Percentiles rank a stretch among this genome's conserved stretches.
Conservation (phyloP, 2,113 vertebrate genomes). For the Trogon melanurus region DNA sequence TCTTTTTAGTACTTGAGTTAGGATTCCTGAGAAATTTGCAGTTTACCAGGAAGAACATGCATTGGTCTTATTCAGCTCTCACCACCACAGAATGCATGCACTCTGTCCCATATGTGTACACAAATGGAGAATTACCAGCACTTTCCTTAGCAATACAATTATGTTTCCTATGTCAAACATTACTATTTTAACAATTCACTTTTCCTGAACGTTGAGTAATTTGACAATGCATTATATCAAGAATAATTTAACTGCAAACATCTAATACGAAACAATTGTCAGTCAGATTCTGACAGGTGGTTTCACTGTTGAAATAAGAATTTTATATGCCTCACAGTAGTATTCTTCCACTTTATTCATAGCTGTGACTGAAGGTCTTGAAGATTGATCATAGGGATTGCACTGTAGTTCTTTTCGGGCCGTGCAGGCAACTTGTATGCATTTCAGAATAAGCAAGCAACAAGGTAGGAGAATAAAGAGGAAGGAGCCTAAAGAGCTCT, state of each 20-base stretch:
- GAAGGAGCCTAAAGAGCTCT: not conserved
- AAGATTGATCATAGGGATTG: not conserved
- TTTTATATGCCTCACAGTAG: not conserved
- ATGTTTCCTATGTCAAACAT: not conserved
- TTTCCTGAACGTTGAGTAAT: not conserved
- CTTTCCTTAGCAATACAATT: not conserved
- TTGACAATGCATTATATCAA: not conserved
- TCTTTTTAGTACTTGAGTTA: not conserved
- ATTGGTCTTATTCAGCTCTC: not conserved
- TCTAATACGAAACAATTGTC: not conserved
- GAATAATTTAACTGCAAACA: not conserved
- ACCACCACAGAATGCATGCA: not conserved
- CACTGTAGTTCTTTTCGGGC: not conserved
- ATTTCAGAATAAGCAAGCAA: not conserved
- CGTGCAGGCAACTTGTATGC: not conserved
- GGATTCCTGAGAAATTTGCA: not conserved
- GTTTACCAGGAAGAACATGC: not conserved
- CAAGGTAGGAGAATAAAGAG: not conserved
- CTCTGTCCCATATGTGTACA: not conserved
- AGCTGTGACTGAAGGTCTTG: not conserved
- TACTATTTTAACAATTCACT: not conserved
- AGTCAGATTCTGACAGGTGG: not conserved
- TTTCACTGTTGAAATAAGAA: not conserved
- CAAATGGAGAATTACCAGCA: not conserved
- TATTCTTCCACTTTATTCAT: not conserved